These are phyloP conservation scores for Perizoma flavofasciatum DNA, from an alignment of 2,888 invertebrate genomes.

Conservation along the genomic window DNA sequence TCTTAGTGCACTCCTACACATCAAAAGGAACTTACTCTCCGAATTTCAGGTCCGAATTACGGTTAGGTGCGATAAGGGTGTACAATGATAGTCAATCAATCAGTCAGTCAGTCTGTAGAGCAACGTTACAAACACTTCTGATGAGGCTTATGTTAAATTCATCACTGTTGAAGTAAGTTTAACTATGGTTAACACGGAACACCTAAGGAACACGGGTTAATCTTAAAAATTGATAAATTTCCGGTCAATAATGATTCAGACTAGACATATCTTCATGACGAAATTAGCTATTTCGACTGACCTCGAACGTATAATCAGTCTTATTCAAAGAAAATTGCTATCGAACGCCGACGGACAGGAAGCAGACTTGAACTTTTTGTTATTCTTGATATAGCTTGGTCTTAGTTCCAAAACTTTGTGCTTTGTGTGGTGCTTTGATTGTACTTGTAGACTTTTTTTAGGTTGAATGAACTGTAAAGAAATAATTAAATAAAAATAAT, in stretches of 20 bases:
- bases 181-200: no score
- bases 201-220: not conserved
- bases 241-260: conserved; percentile 7
- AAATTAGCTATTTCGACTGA: conserved; percentile 8
- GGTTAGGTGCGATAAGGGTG: no score
- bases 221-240: conserved; percentile 8
- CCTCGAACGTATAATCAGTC: conserved; percentile 17
- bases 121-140: no score
- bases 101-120: no score
- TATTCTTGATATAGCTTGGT: conserved; percentile 2
- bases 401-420: not conserved
- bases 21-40: no score
- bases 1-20: no score
- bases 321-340: conserved; percentile 12
- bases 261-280: conserved; percentile 1
- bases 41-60: no score
- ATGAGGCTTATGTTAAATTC: no score
- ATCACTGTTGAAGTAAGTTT: no score
- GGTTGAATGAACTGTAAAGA: conserved; percentile 3
- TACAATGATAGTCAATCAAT: no score
- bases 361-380: conserved; percentile 15
- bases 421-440: not conserved
- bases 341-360: conserved; percentile 19
- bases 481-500: no score
- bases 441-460: not conserved